Conservation (phyloP, 2,888 invertebrate genomes). For the Poecilus cupreus region DNA sequence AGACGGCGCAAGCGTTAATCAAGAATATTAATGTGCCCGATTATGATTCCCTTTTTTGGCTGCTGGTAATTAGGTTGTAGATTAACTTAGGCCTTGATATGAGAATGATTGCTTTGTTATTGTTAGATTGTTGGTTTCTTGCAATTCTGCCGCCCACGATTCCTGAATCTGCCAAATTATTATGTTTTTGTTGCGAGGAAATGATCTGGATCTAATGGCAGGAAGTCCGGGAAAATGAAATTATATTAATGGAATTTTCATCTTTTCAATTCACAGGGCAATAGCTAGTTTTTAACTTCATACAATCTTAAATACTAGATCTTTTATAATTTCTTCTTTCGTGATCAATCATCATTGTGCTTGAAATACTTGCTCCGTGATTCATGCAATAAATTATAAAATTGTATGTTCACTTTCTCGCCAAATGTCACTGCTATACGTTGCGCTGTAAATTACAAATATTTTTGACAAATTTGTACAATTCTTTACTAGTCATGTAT, state of each 20-base stretch:
- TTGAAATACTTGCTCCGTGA: no score
- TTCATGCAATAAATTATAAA: no score
- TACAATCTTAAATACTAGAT: no score
- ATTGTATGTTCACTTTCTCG: no score
- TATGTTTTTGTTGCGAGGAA: background rate
- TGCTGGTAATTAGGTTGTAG: conserved; percentile 7
- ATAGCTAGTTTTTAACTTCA: background rate
- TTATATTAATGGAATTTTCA: conserved; percentile 9
- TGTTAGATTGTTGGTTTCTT: background rate
- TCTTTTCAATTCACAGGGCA: conserved; percentile 6
- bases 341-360: no score
- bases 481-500: no score
- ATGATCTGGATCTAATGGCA: background rate
- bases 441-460: no score
- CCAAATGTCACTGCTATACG: no score
- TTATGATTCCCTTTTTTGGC: conserved; percentile 5
- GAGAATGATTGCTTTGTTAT: conserved; percentile 8
- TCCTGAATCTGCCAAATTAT: background rate
- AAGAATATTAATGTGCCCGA: conserved; percentile 13
- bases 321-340: no score
- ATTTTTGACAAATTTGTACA: no score
- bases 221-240: background rate
- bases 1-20: background rate
- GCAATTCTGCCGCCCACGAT: background rate
- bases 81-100: conserved; percentile 5